phyloP scores from a whole-genome alignment of 2,113 vertebrate genomes.

The Rhodinocichla rosea region DNA sequence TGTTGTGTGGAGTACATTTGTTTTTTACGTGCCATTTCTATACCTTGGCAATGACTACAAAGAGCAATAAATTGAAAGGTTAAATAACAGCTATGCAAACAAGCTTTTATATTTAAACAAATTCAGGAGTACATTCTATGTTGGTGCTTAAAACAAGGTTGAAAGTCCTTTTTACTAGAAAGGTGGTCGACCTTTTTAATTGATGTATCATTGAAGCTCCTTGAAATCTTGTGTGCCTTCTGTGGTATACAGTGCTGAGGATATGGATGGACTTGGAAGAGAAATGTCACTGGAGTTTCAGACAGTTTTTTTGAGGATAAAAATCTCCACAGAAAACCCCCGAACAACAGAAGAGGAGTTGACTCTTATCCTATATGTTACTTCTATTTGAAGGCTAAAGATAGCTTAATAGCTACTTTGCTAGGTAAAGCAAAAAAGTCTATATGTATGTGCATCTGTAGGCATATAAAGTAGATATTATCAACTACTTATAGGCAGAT shows the following conservation, averaged over 20 bases:
- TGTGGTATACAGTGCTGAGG: background rate
- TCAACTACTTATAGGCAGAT: too few species aligned
- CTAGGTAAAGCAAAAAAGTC: background rate
- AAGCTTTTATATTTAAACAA: background rate
- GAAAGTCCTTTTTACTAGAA: background rate
- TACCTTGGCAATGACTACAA: background rate
- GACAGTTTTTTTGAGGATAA: background rate
- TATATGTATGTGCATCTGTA: background rate
- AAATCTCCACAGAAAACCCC: background rate
- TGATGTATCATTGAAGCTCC: background rate
- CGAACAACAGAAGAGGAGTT: background rate
- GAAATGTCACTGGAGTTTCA: background rate
- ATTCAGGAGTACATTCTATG: background rate
- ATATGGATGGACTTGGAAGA: background rate
- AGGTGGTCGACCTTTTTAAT: background rate
- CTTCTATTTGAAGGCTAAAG: background rate
- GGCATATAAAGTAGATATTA: background rate
- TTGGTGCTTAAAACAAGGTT: background rate
- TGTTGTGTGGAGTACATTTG: fast-evolving
- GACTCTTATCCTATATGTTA: fast-evolving
- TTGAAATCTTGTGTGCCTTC: background rate
- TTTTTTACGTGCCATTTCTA: background rate
- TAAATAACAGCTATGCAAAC: background rate
- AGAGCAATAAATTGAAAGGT: background rate
- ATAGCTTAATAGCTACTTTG: background rate